These are phyloP conservation scores for Turnix velox DNA, from an alignment of 2,113 vertebrate genomes.

Conservation along the genomic window DNA sequence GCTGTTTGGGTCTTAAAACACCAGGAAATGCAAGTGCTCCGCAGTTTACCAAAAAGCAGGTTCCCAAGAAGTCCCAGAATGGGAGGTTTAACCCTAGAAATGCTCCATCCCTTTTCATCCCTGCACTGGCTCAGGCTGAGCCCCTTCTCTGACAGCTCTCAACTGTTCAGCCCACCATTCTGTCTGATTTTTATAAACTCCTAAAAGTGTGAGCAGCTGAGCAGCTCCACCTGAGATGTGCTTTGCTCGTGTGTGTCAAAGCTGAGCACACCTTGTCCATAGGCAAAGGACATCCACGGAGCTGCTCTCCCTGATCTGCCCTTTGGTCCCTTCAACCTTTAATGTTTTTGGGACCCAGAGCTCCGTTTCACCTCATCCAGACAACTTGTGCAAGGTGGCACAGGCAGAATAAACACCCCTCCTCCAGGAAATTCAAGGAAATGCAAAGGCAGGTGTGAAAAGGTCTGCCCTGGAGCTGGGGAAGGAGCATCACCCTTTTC, in stretches of 20 bases:
- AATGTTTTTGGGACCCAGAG: neutral
- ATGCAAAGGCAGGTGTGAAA: neutral
- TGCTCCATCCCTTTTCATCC: neutral
- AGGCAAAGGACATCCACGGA: rapidly evolving
- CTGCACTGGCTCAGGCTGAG: rapidly evolving
- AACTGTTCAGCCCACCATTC: rapidly evolving
- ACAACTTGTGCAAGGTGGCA: neutral
- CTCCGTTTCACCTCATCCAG: neutral
- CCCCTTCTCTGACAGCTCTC: neutral
- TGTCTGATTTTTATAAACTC: neutral
- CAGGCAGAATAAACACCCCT: neutral
- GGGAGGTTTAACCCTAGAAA: rapidly evolving
- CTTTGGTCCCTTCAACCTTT: neutral
- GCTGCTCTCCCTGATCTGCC: neutral
- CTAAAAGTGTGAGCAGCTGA: rapidly evolving
- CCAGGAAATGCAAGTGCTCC: neutral
- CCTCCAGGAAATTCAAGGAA: neutral
- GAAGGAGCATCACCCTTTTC: neutral
- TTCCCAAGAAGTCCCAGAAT: rapidly evolving
- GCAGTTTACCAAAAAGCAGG: rapidly evolving
- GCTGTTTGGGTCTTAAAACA: neutral
- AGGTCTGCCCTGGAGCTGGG: neutral
- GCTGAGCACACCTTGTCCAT: neutral
- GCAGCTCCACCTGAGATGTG: rapidly evolving
- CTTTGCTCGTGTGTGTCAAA: rapidly evolving